phyloP scores from a whole-genome alignment of 2,113 vertebrate genomes.

The Fregetta grallaria region DNA sequence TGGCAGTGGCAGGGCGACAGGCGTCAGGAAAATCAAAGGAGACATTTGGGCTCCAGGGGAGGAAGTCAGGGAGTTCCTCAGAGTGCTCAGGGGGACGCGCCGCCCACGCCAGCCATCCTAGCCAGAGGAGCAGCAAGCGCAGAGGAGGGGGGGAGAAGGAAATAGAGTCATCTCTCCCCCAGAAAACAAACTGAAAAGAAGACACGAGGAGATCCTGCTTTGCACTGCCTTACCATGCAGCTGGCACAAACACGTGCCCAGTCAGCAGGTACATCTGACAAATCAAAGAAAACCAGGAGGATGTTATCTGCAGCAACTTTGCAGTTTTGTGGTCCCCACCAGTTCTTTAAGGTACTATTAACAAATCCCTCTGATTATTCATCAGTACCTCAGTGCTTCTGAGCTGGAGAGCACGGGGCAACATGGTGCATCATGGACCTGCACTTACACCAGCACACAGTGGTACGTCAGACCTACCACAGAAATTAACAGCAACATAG shows the following conservation, averaged over 20 bases:
- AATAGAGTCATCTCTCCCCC: background rate
- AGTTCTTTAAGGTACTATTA: background rate
- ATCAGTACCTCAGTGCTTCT: background rate
- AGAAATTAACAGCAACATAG: background rate
- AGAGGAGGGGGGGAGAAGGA: background rate
- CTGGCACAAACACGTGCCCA: accelerated
- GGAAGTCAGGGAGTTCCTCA: constrained; percentile 18
- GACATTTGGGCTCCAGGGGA: background rate
- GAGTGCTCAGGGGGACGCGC: background rate
- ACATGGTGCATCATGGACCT: accelerated
- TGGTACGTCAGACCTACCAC: background rate
- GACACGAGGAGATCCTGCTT: background rate
- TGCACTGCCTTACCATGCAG: background rate
- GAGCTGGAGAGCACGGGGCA: background rate
- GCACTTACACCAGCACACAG: background rate
- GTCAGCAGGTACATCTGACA: background rate
- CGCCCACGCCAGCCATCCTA: background rate
- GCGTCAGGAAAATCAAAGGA: constrained; percentile 35
- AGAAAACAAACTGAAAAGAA: background rate
- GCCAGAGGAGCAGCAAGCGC: background rate
- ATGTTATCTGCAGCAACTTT: background rate
- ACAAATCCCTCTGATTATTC: background rate
- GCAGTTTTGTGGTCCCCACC: background rate
- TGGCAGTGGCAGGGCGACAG: constrained; percentile 9
- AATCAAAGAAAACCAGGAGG: background rate